Conservation (phyloP, 2,113 vertebrate genomes). For the Ranitomeya imitator region DNA sequence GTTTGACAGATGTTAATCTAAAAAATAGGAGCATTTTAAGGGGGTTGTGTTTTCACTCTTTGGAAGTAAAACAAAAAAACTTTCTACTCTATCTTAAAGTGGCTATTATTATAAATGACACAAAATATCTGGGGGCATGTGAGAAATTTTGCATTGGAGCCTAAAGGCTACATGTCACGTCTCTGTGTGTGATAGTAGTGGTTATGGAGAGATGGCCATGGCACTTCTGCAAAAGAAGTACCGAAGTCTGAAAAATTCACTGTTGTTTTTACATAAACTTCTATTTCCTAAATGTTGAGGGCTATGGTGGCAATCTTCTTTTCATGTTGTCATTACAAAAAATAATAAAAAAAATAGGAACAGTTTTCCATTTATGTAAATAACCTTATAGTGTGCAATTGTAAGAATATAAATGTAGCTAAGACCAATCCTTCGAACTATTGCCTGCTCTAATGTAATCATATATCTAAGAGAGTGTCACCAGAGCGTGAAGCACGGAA, state of each 20-base stretch:
- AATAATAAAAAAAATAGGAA: background rate
- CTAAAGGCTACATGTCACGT: too few relatives aligned
- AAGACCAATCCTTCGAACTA: background rate
- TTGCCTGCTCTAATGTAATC: slow-evolving; percentile 4
- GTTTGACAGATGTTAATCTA: too few relatives aligned
- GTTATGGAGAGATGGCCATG: background rate
- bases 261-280: background rate
- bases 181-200: background rate
- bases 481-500: background rate
- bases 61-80: too few relatives aligned
- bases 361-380: background rate
- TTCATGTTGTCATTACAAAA: background rate
- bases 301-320: background rate
- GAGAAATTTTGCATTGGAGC: too few relatives aligned
- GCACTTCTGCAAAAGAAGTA: background rate
- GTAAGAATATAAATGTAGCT: background rate
- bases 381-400: background rate
- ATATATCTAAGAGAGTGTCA: slow-evolving; percentile 22
- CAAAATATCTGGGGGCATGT: too few relatives aligned
- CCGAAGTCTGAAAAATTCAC: background rate
- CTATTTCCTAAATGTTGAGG: background rate
- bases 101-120: too few relatives aligned
- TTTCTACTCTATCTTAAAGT: too few relatives aligned
- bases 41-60: too few relatives aligned
- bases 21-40: too few relatives aligned